Evolutionary conservation across 2,113 vertebrate species (phyloP).

Genomic region (Neomonachus schauinslandi): DNA sequence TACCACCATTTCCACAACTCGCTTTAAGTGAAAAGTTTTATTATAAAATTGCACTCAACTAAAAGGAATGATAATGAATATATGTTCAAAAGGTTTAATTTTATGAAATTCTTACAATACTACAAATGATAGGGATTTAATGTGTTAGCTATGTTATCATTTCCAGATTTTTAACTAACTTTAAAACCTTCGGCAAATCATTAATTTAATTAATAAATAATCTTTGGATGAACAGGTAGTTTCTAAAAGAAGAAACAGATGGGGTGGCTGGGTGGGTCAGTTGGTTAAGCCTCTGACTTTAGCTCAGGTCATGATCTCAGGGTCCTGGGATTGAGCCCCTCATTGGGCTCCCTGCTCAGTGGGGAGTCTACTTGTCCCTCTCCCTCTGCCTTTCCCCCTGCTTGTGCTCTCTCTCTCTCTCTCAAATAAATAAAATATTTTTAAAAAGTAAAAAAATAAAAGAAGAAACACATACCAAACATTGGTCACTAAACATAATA

Average conservation of each 20-base stretch:
- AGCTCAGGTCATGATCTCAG: not conserved
- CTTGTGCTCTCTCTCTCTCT: not conserved
- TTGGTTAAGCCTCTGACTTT: not conserved
- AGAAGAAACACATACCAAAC: not conserved
- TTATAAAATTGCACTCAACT: slow-evolving; percentile 7
- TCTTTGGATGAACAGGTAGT: not conserved
- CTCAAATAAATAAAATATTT: not conserved
- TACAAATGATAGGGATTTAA: slow-evolving; percentile 34
- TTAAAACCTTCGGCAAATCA: slow-evolving; percentile 4
- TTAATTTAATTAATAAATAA: slow-evolving; percentile 36
- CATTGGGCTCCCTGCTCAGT: not conserved
- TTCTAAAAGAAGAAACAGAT: not conserved
- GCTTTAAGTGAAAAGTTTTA: slow-evolving; percentile 30
- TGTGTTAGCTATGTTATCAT: not conserved
- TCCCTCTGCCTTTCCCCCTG: not conserved
- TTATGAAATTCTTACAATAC: not conserved
- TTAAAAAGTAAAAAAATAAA: not conserved
- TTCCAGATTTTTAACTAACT: slow-evolving; percentile 41
- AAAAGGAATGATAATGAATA: slow-evolving; percentile 4
- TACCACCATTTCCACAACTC: not conserved
- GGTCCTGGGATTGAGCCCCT: not conserved
- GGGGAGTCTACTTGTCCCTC: not conserved
- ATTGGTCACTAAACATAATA: not conserved
- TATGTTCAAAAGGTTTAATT: slow-evolving; percentile 37
- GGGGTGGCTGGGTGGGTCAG: not conserved